Percentiles rank a stretch among this genome's conserved stretches.
These are phyloP conservation scores for Drosophila ustulata DNA, from an alignment of 2,888 invertebrate species.

Conservation along the genomic window DNA sequence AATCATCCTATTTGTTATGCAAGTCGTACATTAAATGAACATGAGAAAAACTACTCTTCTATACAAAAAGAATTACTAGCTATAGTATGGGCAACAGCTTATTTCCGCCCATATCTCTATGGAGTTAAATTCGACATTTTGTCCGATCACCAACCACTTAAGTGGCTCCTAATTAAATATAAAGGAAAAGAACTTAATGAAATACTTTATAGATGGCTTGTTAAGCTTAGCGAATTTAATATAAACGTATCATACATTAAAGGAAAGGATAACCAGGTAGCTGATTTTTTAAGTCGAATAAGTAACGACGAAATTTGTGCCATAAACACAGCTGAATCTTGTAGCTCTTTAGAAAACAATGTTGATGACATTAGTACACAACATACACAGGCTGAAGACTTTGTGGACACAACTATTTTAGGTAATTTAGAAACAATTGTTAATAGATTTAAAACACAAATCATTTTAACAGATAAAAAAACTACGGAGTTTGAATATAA, in stretches of 20 bases:
- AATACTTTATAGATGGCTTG: constrained; percentile 32
- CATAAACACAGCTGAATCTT: constrained; percentile 33
- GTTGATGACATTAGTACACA: constrained; percentile 25
- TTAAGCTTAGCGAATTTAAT: constrained; percentile 38
- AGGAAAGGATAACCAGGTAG: constrained; percentile 41
- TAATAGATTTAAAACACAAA: constrained; percentile 38
- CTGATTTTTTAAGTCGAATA: constrained; percentile 39
- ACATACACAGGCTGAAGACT: constrained; percentile 46
- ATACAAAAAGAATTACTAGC: constrained; percentile 43
- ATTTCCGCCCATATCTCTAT: constrained; percentile 22
- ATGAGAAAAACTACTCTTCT: too few relatives aligned
- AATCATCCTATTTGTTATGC: too few relatives aligned
- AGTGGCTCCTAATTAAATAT: constrained; percentile 32
- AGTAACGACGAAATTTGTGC: constrained; percentile 8
- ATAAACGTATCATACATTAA: constrained; percentile 12
- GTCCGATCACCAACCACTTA: constrained; percentile 40
- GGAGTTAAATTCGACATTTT: constrained; percentile 38
- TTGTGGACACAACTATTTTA: constrained; percentile 39
- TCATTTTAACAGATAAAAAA: constrained; percentile 34
- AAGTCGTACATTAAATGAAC: too few relatives aligned
- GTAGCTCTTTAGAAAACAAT: constrained; percentile 28
- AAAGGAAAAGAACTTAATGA: constrained; percentile 34
- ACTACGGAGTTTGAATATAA: constrained; percentile 28
- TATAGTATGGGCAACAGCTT: constrained; percentile 37
- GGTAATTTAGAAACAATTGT: constrained; percentile 43